These are phyloP conservation scores for Saccostrea cuccullata DNA, from an alignment of 1,140 invertebrate genomes.

Conservation along the genomic window DNA sequence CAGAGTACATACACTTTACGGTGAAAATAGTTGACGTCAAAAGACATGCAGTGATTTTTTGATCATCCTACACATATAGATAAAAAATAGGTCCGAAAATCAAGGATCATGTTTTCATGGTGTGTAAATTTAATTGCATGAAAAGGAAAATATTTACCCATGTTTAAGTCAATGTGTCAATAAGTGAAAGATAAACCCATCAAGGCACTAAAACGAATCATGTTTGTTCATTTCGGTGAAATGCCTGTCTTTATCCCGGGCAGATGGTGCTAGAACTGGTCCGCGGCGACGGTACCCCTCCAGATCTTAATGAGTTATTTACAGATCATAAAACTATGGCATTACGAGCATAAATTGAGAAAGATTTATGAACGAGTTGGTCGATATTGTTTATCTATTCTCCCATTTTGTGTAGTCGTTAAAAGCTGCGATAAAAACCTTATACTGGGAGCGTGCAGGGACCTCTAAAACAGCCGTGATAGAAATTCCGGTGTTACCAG, in stretches of 20 bases:
- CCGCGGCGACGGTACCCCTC: conserved; percentile 47
- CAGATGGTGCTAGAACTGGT: conserved; percentile 50
- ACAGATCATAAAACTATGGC: conserved; percentile 56
- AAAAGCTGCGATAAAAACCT: conserved; percentile 40
- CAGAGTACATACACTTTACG: neutral
- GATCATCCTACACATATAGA: conserved; percentile 24
- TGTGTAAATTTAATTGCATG: conserved; percentile 48
- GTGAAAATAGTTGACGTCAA: neutral
- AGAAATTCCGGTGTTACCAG: conserved; percentile 45
- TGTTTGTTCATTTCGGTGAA: conserved; percentile 50
- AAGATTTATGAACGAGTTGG: conserved; percentile 46
- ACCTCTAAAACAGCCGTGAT: conserved; percentile 41
- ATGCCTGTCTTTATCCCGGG: conserved; percentile 40
- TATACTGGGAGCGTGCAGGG: conserved; percentile 43
- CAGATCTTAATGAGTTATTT: conserved; percentile 53
- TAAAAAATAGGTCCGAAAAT: conserved; percentile 34
- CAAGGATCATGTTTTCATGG: conserved; percentile 38
- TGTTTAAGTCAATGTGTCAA: conserved; percentile 55
- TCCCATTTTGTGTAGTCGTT: conserved; percentile 34
- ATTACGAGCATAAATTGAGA: conserved; percentile 48
- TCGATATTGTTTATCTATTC: conserved; percentile 47
- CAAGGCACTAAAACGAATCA: conserved; percentile 42
- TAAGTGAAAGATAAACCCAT: conserved; percentile 47
- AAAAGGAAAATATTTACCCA: conserved; percentile 52
- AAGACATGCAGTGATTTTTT: neutral